Conservation (phyloP, 2,797 vertebrate genomes). For the Pelodytes ibericus region DNA sequence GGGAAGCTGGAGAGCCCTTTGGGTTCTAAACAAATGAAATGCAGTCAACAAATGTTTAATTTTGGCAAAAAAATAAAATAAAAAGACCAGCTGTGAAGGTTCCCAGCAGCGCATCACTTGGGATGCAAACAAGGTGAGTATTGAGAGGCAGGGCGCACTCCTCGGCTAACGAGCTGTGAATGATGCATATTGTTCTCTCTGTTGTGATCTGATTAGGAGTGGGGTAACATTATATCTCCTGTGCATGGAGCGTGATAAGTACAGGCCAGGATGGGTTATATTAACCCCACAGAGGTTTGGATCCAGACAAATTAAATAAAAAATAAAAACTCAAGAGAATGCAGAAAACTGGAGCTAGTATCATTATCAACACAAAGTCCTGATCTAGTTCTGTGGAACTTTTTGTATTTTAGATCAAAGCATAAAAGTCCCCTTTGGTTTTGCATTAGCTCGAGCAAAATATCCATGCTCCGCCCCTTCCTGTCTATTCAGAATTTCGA, state of each 20-base stretch:
- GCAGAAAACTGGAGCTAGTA: no score
- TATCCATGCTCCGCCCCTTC: no score
- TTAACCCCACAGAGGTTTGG: no score
- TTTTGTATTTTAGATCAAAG: no score
- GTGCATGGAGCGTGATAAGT: conserved; percentile 11
- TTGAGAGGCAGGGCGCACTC: neutral
- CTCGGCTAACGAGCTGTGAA: conserved; percentile 11
- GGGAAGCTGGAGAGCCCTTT: neutral
- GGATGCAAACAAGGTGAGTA: neutral
- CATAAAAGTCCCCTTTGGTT: no score
- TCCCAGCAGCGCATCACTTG: neutral
- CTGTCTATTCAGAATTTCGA: no score
- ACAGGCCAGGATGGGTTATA: no score
- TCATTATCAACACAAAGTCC: no score
- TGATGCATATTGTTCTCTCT: conserved; percentile 24
- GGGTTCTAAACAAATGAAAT: neutral
- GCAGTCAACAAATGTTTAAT: neutral
- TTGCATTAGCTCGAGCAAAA: no score
- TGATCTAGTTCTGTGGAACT: no score
- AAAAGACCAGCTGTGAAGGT: neutral
- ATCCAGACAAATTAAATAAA: no score
- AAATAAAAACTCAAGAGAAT: no score
- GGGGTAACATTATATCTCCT: conserved; percentile 17
- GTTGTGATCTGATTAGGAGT: conserved; percentile 10
- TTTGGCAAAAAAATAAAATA: neutral